These are phyloP conservation scores for Numenius arquata DNA, from an alignment of 2,113 vertebrate species.

Conservation along the genomic window DNA sequence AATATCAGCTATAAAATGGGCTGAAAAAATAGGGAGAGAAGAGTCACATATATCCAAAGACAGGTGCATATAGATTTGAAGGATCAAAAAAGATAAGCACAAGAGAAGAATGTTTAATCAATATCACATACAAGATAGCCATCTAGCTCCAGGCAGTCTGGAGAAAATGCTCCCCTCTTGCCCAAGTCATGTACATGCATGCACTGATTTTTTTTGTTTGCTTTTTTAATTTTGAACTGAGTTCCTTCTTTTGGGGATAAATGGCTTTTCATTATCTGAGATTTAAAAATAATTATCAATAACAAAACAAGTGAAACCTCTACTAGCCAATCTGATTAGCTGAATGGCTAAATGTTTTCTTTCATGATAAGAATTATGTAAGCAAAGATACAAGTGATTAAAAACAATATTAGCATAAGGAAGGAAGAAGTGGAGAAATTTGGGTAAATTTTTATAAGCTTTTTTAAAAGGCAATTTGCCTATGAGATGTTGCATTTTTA, in stretches of 20 bases:
- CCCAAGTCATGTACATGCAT: not conserved
- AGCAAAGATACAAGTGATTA: not conserved
- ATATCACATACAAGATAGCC: not conserved
- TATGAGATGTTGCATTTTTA: not conserved
- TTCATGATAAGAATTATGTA: not conserved
- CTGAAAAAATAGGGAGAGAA: not conserved
- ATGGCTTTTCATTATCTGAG: not conserved
- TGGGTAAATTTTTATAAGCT: not conserved
- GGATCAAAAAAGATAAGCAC: not conserved
- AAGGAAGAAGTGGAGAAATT: not conserved
- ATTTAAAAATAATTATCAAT: not conserved
- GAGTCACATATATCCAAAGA: not conserved
- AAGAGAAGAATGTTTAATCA: not conserved
- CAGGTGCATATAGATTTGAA: not conserved
- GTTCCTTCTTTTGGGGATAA: not conserved
- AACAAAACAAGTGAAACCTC: not conserved
- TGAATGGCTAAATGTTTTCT: slow-evolving; percentile 5
- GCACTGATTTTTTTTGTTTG: not conserved
- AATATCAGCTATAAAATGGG: not conserved
- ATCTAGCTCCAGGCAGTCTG: not conserved
- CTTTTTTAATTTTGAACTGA: not conserved
- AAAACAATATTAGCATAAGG: not conserved
- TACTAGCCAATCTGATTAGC: slow-evolving; percentile 5
- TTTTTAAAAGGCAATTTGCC: not conserved
- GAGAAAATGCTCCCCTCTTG: not conserved